Conservation (phyloP, 2,113 vertebrate genomes). For the Tretioscincus oriximinensis region DNA sequence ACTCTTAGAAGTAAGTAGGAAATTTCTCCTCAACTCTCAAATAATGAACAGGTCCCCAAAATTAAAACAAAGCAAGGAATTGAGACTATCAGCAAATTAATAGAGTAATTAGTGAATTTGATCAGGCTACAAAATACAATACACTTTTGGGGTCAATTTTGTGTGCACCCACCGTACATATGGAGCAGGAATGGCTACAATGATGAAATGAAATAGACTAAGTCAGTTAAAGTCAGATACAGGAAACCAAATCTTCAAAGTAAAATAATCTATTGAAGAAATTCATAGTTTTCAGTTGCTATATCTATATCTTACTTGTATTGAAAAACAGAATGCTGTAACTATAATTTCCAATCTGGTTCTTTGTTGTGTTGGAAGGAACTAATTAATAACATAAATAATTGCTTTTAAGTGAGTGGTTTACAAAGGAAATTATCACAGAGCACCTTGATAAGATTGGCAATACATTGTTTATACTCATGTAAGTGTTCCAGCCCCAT, state of each 20-base stretch:
- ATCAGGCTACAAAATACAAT: constrained; percentile 28
- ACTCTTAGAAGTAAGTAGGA: constrained; percentile 40
- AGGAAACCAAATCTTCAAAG: not conserved
- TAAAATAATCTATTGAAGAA: not conserved
- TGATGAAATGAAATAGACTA: not conserved
- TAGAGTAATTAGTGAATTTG: constrained; percentile 27
- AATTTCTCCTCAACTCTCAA: constrained; percentile 35
- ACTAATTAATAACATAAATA: not conserved
- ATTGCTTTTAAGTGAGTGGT: not conserved
- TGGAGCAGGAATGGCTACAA: not conserved
- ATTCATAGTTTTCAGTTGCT: not conserved
- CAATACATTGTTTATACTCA: no score
- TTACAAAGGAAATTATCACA: no score
- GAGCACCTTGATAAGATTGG: no score
- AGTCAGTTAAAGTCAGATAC: not conserved
- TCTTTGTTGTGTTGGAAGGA: constrained; percentile 6
- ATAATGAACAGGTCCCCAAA: not conserved
- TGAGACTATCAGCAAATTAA: constrained; percentile 37
- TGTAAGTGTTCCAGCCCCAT: no score
- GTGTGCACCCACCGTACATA: not conserved
- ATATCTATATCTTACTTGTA: not conserved
- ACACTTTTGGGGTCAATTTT: constrained; percentile 16
- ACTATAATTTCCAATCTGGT: constrained; percentile 30
- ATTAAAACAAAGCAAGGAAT: constrained; percentile 12
- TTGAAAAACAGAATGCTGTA: not conserved